Conservation (phyloP, 64 coral and sea anemone genomes). For the Porites australiensis region DNA sequence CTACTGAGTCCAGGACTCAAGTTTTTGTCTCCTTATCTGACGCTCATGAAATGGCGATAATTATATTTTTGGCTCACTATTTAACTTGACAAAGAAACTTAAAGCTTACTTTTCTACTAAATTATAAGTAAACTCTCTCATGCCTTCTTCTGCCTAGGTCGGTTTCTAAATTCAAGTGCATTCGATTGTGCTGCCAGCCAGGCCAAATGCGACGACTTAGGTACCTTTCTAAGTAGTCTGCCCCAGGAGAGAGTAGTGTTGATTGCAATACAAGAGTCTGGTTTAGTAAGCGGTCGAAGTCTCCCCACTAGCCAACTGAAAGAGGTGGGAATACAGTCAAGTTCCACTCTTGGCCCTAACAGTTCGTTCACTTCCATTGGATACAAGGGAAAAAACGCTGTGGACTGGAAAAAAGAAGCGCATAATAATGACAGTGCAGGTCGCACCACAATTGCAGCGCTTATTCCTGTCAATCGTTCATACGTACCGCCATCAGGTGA, state of each 20-base stretch:
- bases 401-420: not conserved
- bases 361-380: slow-evolving; percentile 16
- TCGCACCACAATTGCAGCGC: not conserved
- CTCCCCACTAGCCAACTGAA: not conserved
- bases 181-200: slow-evolving; percentile 26
- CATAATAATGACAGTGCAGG: not conserved
- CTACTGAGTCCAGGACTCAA: no score
- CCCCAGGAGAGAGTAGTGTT: slow-evolving; percentile 39
- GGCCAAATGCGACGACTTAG: not conserved
- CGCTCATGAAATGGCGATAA: no score
- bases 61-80: no score
- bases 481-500: no score
- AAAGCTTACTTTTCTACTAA: no score
- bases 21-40: no score
- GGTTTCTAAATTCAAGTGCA: slow-evolving; percentile 18
- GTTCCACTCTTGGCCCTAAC: not conserved
- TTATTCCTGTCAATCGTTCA: slow-evolving; percentile 7
- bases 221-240: not conserved
- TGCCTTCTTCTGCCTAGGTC: not conserved
- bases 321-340: not conserved
- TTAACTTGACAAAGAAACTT: no score
- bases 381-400: slow-evolving; percentile 28
- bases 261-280: slow-evolving; percentile 46
- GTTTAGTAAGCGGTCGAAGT: not conserved
- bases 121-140: no score